Conservation (phyloP, 1,140 invertebrate species). For the Drosophila gunungcola region DNA sequence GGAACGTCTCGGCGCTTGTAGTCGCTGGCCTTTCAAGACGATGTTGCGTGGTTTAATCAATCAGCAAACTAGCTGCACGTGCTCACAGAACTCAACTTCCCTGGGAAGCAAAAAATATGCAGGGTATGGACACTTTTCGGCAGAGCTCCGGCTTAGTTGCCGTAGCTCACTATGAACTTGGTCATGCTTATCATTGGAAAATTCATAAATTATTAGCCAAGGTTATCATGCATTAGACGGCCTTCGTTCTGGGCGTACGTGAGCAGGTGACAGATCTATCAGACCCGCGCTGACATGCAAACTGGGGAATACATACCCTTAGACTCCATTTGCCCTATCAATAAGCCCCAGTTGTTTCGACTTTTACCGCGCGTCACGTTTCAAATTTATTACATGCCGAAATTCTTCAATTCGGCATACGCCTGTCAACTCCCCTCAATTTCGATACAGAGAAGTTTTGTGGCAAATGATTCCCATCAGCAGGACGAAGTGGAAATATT, state of each 20-base stretch:
- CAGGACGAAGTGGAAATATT: constrained; percentile 22
- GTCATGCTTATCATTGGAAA: constrained; percentile 66
- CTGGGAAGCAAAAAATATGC: neutral
- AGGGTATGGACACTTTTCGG: constrained; percentile 20
- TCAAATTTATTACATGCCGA: constrained; percentile 76
- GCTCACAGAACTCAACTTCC: constrained; percentile 11
- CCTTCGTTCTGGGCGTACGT: constrained; percentile 50
- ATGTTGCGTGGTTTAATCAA: constrained; percentile 75
- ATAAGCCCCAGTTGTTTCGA: constrained; percentile 59
- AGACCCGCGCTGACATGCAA: constrained; percentile 56
- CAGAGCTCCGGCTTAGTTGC: constrained; percentile 28
- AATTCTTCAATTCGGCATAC: constrained; percentile 68
- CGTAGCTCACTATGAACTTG: constrained; percentile 74
- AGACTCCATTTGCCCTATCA: constrained; percentile 58
- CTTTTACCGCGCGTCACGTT: constrained; percentile 64
- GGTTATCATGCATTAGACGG: constrained; percentile 53
- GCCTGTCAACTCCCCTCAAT: constrained; percentile 31
- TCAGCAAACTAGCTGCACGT: constrained; percentile 76
- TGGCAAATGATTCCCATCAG: constrained; percentile 6
- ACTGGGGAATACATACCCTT: constrained; percentile 8
- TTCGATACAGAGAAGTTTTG: neutral
- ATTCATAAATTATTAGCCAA: constrained; percentile 66
- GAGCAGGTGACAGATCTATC: constrained; percentile 77
- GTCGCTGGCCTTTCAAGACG: constrained; percentile 36
- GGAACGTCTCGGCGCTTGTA: constrained; percentile 51